A percentile compares a stretch with the other conserved stretches of the same genome.
phyloP scores from a whole-genome alignment of 1,140 invertebrate species.

The Bombus confusus region DNA sequence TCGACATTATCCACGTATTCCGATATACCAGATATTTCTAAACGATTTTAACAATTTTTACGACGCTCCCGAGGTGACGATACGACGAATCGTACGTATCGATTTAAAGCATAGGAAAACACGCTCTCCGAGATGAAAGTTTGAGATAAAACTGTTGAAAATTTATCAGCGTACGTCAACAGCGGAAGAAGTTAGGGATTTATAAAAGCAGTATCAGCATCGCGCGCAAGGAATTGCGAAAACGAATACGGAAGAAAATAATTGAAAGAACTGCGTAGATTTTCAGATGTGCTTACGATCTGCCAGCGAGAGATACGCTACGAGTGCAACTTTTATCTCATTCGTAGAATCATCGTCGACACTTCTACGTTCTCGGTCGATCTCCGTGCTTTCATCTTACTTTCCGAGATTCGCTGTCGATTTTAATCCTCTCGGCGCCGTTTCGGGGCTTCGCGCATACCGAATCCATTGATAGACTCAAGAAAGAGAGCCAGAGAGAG shows the following conservation, averaged over 20 bases:
- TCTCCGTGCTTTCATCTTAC: conserved; percentile 3
- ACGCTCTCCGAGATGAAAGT: too few relatives aligned
- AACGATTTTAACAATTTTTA: too few relatives aligned
- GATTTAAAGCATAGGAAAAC: too few relatives aligned
- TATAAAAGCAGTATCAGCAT: too few relatives aligned
- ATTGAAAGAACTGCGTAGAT: not conserved
- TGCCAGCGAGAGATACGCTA: not conserved
- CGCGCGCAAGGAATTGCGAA: too few relatives aligned
- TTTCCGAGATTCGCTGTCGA: conserved; percentile 17
- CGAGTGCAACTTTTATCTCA: not conserved
- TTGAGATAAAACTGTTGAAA: too few relatives aligned
- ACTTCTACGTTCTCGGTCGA: not conserved
- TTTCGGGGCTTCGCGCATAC: conserved; percentile 23
- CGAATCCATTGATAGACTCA: not conserved
- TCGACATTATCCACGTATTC: too few relatives aligned
- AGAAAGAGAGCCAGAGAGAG: not conserved
- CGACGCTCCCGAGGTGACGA: too few relatives aligned
- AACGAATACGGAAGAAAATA: not conserved
- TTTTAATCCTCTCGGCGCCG: conserved; percentile 6
- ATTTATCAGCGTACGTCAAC: too few relatives aligned
- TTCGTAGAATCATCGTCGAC: not conserved
- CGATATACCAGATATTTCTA: too few relatives aligned
- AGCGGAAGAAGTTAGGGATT: too few relatives aligned
- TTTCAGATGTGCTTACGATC: not conserved
- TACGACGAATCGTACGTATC: too few relatives aligned